Evolutionary conservation across 1,140 invertebrate species (phyloP).

Genomic region (Acyrthosiphon pisum): DNA sequence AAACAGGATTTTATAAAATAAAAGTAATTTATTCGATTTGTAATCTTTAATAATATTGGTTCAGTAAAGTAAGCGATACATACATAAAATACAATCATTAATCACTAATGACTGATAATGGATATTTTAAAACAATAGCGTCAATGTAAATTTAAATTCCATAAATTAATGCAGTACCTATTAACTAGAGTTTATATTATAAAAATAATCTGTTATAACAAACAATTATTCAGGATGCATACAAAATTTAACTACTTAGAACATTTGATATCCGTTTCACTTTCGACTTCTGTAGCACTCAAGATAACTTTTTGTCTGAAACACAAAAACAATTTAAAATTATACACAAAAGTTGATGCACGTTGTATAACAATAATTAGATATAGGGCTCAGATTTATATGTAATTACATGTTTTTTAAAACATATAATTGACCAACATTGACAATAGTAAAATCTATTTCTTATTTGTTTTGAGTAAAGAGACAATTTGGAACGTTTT

Average conservation of each 20-base stretch:
- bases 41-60: background rate
- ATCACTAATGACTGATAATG: background rate
- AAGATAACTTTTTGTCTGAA: constrained; percentile 1
- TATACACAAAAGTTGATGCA: background rate
- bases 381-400: background rate
- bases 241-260: background rate
- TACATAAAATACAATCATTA: background rate
- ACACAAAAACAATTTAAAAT: background rate
- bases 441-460: background rate
- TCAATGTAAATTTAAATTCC: background rate
- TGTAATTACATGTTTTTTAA: background rate
- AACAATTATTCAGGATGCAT: background rate
- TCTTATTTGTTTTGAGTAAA: too few species aligned
- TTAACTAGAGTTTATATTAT: background rate
- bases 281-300: background rate
- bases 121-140: background rate
- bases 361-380: too few species aligned
- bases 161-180: background rate
- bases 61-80: background rate
- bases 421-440: background rate
- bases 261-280: background rate
- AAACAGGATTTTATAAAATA: background rate
- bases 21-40: background rate
- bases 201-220: background rate
- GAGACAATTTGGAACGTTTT: too few species aligned